Conservation (phyloP, 2,113 vertebrate genomes). For the Scomber scombrus region DNA sequence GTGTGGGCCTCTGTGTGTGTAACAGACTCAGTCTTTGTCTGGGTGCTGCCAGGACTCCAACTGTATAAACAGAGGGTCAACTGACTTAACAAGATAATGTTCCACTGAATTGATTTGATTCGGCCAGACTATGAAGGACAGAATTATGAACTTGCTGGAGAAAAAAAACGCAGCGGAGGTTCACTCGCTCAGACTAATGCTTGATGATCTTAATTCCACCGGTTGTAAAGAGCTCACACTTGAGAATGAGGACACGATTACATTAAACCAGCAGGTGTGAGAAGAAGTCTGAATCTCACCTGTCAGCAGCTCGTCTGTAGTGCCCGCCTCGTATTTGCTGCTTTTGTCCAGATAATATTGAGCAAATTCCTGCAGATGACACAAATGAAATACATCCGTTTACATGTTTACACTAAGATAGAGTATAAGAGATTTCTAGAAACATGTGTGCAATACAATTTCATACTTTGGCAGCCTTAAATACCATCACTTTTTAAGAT, state of each 20-base stretch:
- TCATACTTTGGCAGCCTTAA: too few relatives aligned
- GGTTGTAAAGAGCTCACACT: background rate
- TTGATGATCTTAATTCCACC: background rate
- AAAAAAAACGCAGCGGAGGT: slow-evolving; percentile 38
- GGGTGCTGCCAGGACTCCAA: slow-evolving; percentile 11
- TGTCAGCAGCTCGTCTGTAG: slow-evolving; percentile 83
- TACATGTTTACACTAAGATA: background rate
- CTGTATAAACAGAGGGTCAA: slow-evolving; percentile 53
- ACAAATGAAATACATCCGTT: background rate
- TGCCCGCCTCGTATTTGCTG: slow-evolving; percentile 77
- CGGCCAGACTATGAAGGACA: slow-evolving; percentile 6
- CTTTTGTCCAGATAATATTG: slow-evolving; percentile 68
- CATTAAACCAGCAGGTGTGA: background rate
- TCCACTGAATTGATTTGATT: slow-evolving; percentile 53
- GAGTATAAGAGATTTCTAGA: background rate
- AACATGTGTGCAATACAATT: too few relatives aligned
- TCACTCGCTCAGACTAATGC: background rate
- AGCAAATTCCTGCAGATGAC: slow-evolving; percentile 73
- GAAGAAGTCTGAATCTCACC: slow-evolving; percentile 62
- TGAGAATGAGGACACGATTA: background rate
- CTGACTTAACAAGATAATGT: slow-evolving; percentile 68
- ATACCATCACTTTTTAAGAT: too few relatives aligned
- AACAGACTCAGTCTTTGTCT: slow-evolving; percentile 70
- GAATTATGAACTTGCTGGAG: background rate
- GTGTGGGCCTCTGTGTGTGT: background rate